Base-by-base conservation (phyloP, 2,113 vertebrate genomes). In the Glaucomys volans region DNA sequence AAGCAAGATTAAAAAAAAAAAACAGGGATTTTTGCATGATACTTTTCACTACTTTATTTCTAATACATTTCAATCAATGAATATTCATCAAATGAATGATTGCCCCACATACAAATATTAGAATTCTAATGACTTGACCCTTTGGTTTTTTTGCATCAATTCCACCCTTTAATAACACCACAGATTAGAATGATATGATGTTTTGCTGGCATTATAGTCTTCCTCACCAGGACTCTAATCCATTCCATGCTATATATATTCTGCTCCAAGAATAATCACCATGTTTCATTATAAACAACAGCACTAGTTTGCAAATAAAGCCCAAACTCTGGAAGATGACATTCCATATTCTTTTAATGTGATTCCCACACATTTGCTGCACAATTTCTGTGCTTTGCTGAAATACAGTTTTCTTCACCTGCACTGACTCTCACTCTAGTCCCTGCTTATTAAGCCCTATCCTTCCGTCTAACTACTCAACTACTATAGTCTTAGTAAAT, bases 401-500 rank as follows among this genome's bases (percentile, higher is more conserved):
- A 47, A 6, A n/a, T 8, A 11, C 40, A 79, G 8, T n/a, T 44
- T 76, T 44, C 11, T 79, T 18, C 22, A 52, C 7, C 50, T 71
- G 37, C 12, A 85, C 37, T 6, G 71, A 42, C 30, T 50, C 26
- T 89, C 35, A 79, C 28, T 66, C 47, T 0, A 66, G 26, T 17
- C 35, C 28, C 17, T 83, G 5, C 14, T 87, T 72, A 50, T 20
- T 22, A 94, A 75, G 80, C 11, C 37, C 28, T 30, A 69, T 22
- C 8, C 47, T 57, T 76, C n/a, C 9, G 67, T 57, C 28, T 80
- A 92, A 59, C 9, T 22, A n/a, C 13, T 92, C 8, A 42, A 0
- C 77, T 94, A 90, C 40, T 74, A 67, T 12, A 77, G 26, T 76
- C 35, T 72, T 74, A 88, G 16, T 77, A n/a, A 94, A 87, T 95